Evolutionary conservation across 2,113 vertebrate species (phyloP).

Genomic region (Charina bottae): DNA sequence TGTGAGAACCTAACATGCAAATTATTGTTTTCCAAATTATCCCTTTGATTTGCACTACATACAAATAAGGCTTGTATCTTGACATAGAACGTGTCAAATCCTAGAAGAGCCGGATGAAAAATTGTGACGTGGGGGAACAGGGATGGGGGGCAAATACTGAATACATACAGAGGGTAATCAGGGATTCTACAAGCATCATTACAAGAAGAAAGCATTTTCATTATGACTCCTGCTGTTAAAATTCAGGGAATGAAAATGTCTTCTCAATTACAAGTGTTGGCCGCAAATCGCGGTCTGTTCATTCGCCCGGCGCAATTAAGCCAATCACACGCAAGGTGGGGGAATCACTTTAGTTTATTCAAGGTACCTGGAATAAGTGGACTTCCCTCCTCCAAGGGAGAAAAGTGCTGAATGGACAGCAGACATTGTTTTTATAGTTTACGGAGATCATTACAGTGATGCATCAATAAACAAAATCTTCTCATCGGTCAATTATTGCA

Average conservation of each 20-base stretch:
- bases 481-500: too few relatives aligned
- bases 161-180: neutral
- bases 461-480: too few relatives aligned
- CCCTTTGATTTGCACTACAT: neutral
- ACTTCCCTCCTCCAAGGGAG: too few relatives aligned
- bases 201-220: neutral
- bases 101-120: neutral
- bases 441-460: too few relatives aligned
- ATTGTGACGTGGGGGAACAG: neutral
- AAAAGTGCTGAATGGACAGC: too few relatives aligned
- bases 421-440: too few relatives aligned
- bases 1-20: neutral
- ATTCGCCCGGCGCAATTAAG: too few relatives aligned
- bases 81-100: neutral
- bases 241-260: neutral
- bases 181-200: neutral
- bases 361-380: too few relatives aligned
- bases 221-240: neutral
- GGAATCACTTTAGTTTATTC: too few relatives aligned
- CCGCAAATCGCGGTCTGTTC: too few relatives aligned
- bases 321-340: too few relatives aligned
- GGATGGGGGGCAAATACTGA: neutral
- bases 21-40: neutral
- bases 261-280: neutral
- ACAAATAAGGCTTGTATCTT: neutral